phyloP scores from a whole-genome alignment of 2,888 invertebrate species.

The Schrankia costaestrigalis region DNA sequence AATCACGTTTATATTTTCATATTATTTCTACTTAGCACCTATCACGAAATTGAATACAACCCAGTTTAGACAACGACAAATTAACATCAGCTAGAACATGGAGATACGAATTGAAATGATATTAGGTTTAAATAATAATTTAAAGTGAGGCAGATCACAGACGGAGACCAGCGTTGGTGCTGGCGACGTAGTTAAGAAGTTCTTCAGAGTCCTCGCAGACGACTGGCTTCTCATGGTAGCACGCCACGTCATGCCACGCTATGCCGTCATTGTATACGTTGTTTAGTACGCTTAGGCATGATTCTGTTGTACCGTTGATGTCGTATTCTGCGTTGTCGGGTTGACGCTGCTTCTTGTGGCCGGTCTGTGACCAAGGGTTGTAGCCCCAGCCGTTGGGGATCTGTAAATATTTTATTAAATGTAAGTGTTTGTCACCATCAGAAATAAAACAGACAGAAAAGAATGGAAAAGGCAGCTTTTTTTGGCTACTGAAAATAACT shows the following conservation, averaged over 20 bases:
- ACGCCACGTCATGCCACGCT: slow-evolving; percentile 96
- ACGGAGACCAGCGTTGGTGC: slow-evolving; percentile 91
- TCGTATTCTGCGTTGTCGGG: slow-evolving; percentile 96
- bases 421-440: too few species aligned
- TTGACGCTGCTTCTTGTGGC: slow-evolving; percentile 93
- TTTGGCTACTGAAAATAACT: too few species aligned
- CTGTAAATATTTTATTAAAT: too few species aligned
- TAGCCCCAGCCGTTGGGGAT: slow-evolving; percentile 87
- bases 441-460: too few species aligned
- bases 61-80: too few species aligned
- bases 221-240: slow-evolving; percentile 95
- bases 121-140: slow-evolving; percentile 10
- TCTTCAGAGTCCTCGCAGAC: slow-evolving; percentile 95
- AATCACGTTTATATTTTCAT: too few species aligned
- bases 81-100: too few species aligned
- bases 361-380: slow-evolving; percentile 95
- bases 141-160: slow-evolving; percentile 78
- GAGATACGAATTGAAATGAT: too few species aligned
- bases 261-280: slow-evolving; percentile 97
- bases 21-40: too few species aligned
- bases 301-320: slow-evolving; percentile 92
- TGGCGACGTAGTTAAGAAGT: slow-evolving; percentile 90
- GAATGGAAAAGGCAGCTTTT: too few species aligned
- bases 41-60: too few species aligned
- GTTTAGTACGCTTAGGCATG: slow-evolving; percentile 92